Base-by-base conservation (phyloP, 2,113 vertebrate genomes). In the Labrus mixtus region DNA sequence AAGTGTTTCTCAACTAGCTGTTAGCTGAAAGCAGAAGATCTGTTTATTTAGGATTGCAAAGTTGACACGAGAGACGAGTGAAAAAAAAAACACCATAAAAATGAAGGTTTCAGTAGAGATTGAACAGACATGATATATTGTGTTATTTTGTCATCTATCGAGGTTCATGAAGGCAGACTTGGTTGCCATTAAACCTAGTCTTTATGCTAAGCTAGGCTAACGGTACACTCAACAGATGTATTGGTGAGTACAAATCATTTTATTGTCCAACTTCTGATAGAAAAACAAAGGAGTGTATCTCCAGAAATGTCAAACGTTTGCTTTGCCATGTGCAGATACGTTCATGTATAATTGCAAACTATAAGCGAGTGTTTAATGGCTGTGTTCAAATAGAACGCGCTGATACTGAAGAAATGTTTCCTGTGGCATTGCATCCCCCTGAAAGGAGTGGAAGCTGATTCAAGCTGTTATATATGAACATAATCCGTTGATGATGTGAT, bases 401-500 rank as follows among this genome's bases (percentile, higher is more conserved):
- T 17, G 4, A 48, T 19, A 19, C 6, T 17, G 17, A 19, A 19
- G 19, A 58, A 46, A 55, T 45, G 54, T 56, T 56, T 19, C 5
- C 13, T 29, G 45, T 12, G 1, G 20, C 56, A 9, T 8, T 19
- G 23, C 17, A 25, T 43, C 29, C 8, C 29, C n/a, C 4, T 25
- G 23, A 39, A 66, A 75, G 57, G 37, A 29, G 67, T 22, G 22
- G 8, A 55, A 19, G 36, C 61, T 57, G 67, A 86, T 50, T 76
- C n/a, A 55, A 75, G 76, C 72, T 37, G 54, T 68, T 61, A 15
- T 6, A 59, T 25, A 33, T 51, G 37, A 79, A 41, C 33, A 46
- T 46, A 74, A 83, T 61, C 64, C 9, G 50, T 3, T 41, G 58
- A 62, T 0, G 41, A 73, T 65, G 33, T 74, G 83, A 78, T 19